Percentiles rank a stretch among this genome's conserved stretches.
phyloP scores from a whole-genome alignment of 2,888 invertebrate genomes.

The Sphaerophoria taeniata region DNA sequence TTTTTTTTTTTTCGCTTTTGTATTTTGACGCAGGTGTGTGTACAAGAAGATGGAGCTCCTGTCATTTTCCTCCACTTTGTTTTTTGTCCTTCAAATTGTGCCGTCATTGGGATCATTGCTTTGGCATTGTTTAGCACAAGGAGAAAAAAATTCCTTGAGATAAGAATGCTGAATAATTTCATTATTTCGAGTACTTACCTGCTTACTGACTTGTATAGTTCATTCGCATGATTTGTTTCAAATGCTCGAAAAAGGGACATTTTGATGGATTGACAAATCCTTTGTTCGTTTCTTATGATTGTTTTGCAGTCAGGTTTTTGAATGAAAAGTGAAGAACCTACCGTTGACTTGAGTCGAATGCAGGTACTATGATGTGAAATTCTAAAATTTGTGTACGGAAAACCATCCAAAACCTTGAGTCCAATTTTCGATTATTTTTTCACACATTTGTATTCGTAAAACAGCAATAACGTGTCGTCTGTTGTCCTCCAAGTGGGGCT shows the following conservation, averaged over 20 bases:
- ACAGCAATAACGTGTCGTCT: no score
- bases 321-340: not conserved
- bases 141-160: not conserved
- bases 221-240: slow-evolving; percentile 22
- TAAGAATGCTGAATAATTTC: slow-evolving; percentile 10
- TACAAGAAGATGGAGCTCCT: no score
- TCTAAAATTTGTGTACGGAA: no score
- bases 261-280: slow-evolving; percentile 45
- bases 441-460: no score
- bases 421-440: no score
- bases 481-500: no score
- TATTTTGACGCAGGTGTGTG: not conserved
- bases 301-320: not conserved
- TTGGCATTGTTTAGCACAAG: not conserved
- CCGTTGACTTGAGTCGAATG: no score
- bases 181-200: slow-evolving; percentile 26
- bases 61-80: no score
- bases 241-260: slow-evolving; percentile 23
- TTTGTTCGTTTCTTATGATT: not conserved
- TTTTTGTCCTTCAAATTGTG: no score
- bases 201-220: slow-evolving; percentile 29
- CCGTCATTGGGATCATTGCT: not conserved
- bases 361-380: no score
- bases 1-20: not conserved
- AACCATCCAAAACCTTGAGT: no score